Conservation (phyloP, 2,888 invertebrate genomes). For the Cephus spinipes region DNA sequence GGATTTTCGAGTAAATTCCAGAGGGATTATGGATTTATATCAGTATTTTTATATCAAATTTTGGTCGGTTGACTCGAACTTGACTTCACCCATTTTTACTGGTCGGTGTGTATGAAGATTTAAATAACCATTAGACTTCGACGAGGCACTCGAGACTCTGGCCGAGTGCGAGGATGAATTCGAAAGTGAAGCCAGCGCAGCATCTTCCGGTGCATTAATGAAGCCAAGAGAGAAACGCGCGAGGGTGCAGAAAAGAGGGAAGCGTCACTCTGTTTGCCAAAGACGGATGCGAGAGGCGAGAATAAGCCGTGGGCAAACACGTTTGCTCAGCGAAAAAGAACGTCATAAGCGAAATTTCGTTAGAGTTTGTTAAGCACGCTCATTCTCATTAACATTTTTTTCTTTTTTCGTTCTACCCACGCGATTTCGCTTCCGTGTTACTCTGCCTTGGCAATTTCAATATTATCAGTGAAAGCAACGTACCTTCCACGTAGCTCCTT, state of each 20-base stretch:
- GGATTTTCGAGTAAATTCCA: background rate
- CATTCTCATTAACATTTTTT: conserved; percentile 20
- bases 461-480: background rate
- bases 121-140: background rate
- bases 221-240: background rate
- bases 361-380: conserved; percentile 35
- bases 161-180: background rate
- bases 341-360: conserved; percentile 44
- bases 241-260: background rate
- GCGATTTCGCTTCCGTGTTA: background rate
- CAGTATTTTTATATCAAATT: no score
- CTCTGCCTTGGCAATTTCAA: conserved; percentile 18
- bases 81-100: no score
- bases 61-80: no score
- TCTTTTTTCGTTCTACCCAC: background rate
- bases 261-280: conserved; percentile 16
- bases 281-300: conserved; percentile 17
- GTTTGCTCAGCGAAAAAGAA: conserved; percentile 42
- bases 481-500: background rate
- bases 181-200: background rate
- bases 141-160: background rate
- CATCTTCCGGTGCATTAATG: background rate
- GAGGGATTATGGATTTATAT: background rate
- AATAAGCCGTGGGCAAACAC: conserved; percentile 43
- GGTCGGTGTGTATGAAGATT: no score